Percentiles rank a stretch among this genome's conserved stretches.
Conservation (phyloP, 2,888 invertebrate genomes). For the Andrena hattorfiana region DNA sequence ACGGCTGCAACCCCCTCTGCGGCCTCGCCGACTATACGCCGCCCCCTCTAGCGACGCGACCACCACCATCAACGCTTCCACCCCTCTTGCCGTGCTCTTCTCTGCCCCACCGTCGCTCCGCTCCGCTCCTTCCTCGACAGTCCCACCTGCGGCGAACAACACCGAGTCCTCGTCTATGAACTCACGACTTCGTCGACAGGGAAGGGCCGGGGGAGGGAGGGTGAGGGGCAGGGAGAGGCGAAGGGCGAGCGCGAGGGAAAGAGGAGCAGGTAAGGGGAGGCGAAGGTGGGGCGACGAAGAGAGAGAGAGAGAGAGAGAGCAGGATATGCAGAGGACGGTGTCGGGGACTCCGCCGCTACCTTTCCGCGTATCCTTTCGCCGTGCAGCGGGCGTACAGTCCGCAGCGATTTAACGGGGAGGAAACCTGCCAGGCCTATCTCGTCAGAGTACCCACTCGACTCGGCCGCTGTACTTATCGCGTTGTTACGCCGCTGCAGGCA, state of each 20-base stretch:
- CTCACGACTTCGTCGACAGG: constrained; percentile 63
- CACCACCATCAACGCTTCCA: constrained; percentile 10
- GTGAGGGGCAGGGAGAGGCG: neutral
- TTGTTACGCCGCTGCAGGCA: constrained; percentile 66
- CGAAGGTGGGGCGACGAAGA: constrained; percentile 2
- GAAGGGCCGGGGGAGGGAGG: constrained; percentile 15
- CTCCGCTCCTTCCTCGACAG: constrained; percentile 27
- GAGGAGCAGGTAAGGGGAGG: neutral
- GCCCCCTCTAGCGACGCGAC: constrained; percentile 50
- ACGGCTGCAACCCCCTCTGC: constrained; percentile 42
- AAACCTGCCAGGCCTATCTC: constrained; percentile 64
- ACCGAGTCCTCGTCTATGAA: constrained; percentile 70
- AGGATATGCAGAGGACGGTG: constrained; percentile 48
- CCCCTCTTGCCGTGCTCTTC: constrained; percentile 24
- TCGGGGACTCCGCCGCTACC: constrained; percentile 66
- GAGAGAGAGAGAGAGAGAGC: constrained; percentile 34
- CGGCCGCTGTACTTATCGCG: constrained; percentile 72
- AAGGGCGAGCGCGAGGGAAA: constrained; percentile 29
- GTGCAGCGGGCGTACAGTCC: constrained; percentile 63
- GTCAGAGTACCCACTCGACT: constrained; percentile 31
- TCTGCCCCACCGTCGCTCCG: neutral
- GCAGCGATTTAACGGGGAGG: constrained; percentile 67
- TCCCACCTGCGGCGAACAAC: constrained; percentile 71
- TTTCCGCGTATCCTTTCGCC: constrained; percentile 75
- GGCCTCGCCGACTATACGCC: constrained; percentile 4